phyloP scores from a whole-genome alignment of 2,888 invertebrate genomes.

The Drosophila diplacantha region DNA sequence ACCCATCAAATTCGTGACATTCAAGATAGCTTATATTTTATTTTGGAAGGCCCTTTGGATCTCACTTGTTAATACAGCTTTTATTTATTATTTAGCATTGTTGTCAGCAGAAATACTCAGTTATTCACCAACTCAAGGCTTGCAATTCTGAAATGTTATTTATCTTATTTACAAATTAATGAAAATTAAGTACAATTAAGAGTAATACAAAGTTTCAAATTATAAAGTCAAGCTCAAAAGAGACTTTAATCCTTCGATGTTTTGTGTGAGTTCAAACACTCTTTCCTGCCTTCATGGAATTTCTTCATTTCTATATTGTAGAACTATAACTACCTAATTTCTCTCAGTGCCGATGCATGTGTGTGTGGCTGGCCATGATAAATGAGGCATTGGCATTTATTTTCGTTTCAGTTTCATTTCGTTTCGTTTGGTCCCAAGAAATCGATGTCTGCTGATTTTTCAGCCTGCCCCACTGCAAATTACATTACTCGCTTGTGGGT shows the following conservation, averaged over 20 bases:
- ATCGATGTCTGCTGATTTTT: slow-evolving; percentile 59
- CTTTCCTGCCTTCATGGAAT: accelerated
- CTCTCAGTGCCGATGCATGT: slow-evolving; percentile 2
- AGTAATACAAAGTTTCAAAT: not conserved
- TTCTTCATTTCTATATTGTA: not conserved
- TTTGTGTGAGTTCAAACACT: not conserved
- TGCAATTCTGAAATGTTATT: not conserved
- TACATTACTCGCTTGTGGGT: slow-evolving; percentile 30
- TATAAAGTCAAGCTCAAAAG: too few relatives aligned
- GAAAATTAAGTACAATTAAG: not conserved
- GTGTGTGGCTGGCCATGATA: slow-evolving; percentile 41
- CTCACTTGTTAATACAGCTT: too few relatives aligned
- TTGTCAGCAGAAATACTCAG: not conserved
- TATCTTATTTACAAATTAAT: not conserved
- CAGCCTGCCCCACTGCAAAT: slow-evolving; percentile 45
- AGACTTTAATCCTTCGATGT: not conserved
- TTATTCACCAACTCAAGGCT: not conserved
- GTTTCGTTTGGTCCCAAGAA: slow-evolving; percentile 38
- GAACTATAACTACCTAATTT: not conserved
- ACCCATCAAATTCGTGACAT: not conserved
- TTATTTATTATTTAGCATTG: not conserved
- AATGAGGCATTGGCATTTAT: slow-evolving; percentile 54
- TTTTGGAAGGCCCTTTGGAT: not conserved
- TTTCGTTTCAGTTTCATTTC: slow-evolving; percentile 53
- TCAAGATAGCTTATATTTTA: not conserved